phyloP scores from a whole-genome alignment of 2,113 vertebrate genomes.

The Gavialis gangeticus region DNA sequence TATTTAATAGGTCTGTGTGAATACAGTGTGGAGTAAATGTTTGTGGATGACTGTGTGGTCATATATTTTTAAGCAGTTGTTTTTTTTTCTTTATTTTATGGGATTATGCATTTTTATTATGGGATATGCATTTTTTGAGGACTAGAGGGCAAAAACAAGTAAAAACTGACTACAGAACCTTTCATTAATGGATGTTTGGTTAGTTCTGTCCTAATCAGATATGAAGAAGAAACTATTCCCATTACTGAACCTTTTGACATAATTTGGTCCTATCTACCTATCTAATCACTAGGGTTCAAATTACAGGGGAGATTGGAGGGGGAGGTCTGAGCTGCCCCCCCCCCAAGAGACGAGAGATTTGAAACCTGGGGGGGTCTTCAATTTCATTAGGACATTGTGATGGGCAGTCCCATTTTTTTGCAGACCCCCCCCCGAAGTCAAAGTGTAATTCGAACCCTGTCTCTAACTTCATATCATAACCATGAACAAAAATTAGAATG shows the following conservation, averaged over 20 bases:
- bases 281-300: background rate
- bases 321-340: too few species aligned
- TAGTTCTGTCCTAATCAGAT: background rate
- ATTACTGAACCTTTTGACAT: background rate
- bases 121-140: background rate
- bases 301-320: background rate
- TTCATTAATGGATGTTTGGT: background rate
- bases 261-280: background rate
- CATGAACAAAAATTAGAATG: too few species aligned
- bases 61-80: background rate
- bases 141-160: background rate
- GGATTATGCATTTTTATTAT: background rate
- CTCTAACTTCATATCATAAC: too few species aligned
- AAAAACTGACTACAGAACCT: background rate
- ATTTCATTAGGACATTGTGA: too few species aligned
- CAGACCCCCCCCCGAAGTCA: too few species aligned
- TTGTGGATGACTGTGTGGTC: rapidly evolving
- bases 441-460: too few species aligned
- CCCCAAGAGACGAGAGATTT: too few species aligned
- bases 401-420: too few species aligned
- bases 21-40: background rate
- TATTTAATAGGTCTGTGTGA: background rate
- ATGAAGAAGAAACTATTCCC: background rate
- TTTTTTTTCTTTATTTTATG: background rate
- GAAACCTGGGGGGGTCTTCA: too few species aligned